phyloP scores from a whole-genome alignment of 2,888 invertebrate genomes.

The Azorinus chamasolen region DNA sequence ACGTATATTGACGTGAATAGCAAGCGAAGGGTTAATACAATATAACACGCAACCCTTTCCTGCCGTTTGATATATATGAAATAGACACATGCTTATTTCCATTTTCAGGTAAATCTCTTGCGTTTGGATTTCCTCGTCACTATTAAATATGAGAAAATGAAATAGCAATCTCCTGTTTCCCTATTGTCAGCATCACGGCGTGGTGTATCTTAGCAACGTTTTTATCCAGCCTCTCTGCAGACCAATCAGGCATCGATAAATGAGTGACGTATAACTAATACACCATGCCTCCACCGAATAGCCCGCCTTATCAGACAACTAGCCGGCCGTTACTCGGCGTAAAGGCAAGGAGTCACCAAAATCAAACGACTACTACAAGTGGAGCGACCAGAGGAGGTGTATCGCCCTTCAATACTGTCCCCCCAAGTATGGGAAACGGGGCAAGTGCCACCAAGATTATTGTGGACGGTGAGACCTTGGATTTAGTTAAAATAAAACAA shows the following conservation, averaged over 20 bases:
- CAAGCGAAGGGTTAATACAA: no score
- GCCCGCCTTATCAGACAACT: constrained; percentile 60
- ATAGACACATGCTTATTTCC: no score
- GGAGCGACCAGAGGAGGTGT: constrained; percentile 32
- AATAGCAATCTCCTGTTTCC: no score
- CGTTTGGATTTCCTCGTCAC: no score
- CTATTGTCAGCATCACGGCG: no score
- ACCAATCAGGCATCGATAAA: constrained; percentile 50
- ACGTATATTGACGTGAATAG: no score
- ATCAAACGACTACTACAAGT: constrained; percentile 20
- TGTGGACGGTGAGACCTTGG: constrained; percentile 81
- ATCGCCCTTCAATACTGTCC: constrained; percentile 33
- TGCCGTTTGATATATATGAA: no score
- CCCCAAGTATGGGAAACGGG: constrained; percentile 83
- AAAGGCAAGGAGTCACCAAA: constrained; percentile 56
- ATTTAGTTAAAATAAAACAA: constrained; percentile 81
- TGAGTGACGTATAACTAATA: constrained; percentile 39
- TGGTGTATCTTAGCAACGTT: no score
- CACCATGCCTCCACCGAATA: constrained; percentile 64
- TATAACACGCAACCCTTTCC: no score
- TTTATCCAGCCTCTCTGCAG: constrained; percentile 32
- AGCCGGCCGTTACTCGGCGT: constrained; percentile 59
- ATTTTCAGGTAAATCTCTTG: no score
- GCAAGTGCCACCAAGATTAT: constrained; percentile 80
- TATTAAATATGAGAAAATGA: no score